Evolutionary conservation across 2,888 invertebrate genomes (phyloP).

Genomic region (Schrankia costaestrigalis): DNA sequence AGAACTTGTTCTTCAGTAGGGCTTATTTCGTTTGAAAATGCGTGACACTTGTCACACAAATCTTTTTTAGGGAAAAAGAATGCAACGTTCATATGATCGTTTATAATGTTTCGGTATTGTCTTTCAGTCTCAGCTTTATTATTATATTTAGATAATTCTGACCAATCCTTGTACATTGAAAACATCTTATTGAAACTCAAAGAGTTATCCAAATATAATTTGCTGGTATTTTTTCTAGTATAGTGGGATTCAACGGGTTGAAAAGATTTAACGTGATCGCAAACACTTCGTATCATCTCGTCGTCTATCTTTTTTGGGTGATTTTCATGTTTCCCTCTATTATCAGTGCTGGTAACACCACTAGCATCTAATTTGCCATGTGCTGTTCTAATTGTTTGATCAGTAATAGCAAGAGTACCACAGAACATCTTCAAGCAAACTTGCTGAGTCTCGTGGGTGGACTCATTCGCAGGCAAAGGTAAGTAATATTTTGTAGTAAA

Average conservation of each 20-base stretch:
- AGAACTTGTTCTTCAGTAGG: conserved; percentile 1
- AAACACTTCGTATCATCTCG: conserved; percentile 10
- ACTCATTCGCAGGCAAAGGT: conserved; percentile 2
- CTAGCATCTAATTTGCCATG: conserved; percentile 8
- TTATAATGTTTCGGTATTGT: conserved; percentile 13
- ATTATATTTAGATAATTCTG: conserved; percentile 5
- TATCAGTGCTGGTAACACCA: conserved; percentile 7
- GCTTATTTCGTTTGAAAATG: conserved; percentile 1
- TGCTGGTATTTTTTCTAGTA: conserved; percentile 12
- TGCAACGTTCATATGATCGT: conserved; percentile 7
- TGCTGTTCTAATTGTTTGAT: conserved; percentile 14
- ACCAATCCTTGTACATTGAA: conserved; percentile 19
- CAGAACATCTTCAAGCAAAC: conserved; percentile 11
- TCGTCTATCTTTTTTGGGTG: conserved; percentile 6
- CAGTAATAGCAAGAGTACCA: conserved; percentile 9
- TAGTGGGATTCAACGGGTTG: conserved; percentile 14
- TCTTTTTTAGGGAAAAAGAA: conserved; percentile 6
- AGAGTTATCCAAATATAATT: conserved; percentile 13
- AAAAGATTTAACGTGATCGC: conserved; percentile 11
- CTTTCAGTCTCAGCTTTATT: conserved; percentile 11
- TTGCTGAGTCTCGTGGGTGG: conserved; percentile 1
- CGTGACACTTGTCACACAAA: conserved; percentile 9
- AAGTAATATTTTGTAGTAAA: conserved; percentile 10
- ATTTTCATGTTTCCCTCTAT: conserved; percentile 16
- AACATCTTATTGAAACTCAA: conserved; percentile 14